Percentiles rank a stretch among this genome's conserved stretches.
Evolutionary conservation across 1,140 invertebrate species (phyloP).

Genomic region (Conus betulinus): DNA sequence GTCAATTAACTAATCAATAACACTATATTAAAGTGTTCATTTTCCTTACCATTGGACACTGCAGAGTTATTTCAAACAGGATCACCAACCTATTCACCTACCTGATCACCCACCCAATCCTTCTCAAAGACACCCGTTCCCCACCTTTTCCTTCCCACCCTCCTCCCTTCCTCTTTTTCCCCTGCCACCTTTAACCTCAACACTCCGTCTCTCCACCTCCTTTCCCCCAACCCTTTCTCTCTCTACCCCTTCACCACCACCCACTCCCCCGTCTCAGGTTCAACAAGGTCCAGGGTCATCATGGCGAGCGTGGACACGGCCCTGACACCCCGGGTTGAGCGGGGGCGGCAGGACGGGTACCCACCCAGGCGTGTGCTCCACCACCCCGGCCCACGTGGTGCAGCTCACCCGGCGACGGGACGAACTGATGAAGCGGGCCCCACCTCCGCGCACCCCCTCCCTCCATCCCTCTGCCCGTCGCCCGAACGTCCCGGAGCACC

Average conservation of each 20-base stretch:
- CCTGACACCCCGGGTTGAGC: slow-evolving; percentile 54
- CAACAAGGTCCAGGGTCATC: neutral
- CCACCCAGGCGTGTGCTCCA: slow-evolving; percentile 51
- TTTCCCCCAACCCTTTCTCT: neutral
- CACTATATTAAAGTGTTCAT: neutral
- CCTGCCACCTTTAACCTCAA: too few species aligned
- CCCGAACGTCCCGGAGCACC: too few species aligned
- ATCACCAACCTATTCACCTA: neutral
- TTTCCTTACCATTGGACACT: neutral
- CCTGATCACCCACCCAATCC: neutral
- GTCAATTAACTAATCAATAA: neutral
- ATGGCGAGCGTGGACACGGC: neutral
- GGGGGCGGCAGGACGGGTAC: slow-evolving; percentile 66
- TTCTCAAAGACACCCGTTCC: neutral
- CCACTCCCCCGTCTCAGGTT: neutral
- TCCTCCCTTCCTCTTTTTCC: neutral
- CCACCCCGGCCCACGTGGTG: slow-evolving; percentile 52
- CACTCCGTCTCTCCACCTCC: too few species aligned
- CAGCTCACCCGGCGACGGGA: slow-evolving; percentile 57
- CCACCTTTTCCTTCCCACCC: neutral
- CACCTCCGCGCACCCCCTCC: slow-evolving; percentile 66
- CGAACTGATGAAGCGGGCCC: slow-evolving; percentile 56
- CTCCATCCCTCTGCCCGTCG: slow-evolving; percentile 55
- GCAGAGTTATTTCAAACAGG: too few species aligned
- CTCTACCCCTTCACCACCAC: neutral